Evolutionary conservation across 2,797 vertebrate species (phyloP), one percentile per base, ranked within the genome.

Genomic region (Leptoclinus maculatus): DNA sequence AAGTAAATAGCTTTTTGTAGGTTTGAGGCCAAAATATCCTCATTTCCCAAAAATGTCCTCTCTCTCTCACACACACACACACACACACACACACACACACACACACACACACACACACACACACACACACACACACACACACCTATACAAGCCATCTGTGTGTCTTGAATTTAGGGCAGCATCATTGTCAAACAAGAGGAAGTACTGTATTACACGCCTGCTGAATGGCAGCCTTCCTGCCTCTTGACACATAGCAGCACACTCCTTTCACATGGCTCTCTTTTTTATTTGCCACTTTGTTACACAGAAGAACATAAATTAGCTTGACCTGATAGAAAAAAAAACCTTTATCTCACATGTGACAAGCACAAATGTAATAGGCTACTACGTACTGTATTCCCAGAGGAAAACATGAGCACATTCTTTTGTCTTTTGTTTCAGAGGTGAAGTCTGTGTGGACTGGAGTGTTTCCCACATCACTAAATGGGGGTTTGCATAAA

Each of bases 111-210:
- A n/a, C 56, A 32, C 56, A 25, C 32, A 38, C 71, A 56, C 38
- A 27, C 23, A 64, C 5, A 45, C 36, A 13, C 6, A 57, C n/a
- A 47, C 34, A 69, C 62, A 23, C n/a, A 39, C 32, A 38, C 1
- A 53, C 49, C 41, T 36, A 47, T 8, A 59, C 53, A 60, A 72
- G 39, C 27, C 67, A 54, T 74, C 65, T 70, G 29, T 66, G 80
- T 71, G 66, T 57, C 78, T 83, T 78, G 74, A 83, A 92, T 89
- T 86, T 80, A 88, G 87, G 88, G 43, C 88, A 85, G 57, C 75
- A 78, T 78, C 29, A 68, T 80, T 80, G 66, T 80, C 76, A 83
- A 51, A 87, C 79, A 78, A 73, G 74, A 23, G 76, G 53, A 68
- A 74, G 83, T 88, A 47, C 78, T 84, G 82, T 76, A 49, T 89